Base-by-base conservation (phyloP, 2,113 vertebrate genomes). In the Pteropus alecto region DNA sequence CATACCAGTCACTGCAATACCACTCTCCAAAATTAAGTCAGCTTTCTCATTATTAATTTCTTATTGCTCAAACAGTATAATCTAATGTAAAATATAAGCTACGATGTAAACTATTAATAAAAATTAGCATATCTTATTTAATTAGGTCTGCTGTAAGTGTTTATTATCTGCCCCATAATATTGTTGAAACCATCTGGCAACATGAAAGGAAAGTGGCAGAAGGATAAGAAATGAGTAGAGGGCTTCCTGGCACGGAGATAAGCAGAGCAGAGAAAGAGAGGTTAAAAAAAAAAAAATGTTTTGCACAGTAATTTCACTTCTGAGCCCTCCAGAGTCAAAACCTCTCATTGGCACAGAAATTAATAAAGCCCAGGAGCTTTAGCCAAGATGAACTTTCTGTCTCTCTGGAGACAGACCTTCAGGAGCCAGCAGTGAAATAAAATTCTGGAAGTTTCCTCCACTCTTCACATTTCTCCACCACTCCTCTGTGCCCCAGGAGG, bases 21-120 rank as follows among this genome's bases (percentile, higher is more conserved):
- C 30, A 83, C 73, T 93, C 35, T 92, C 76, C 70, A 16, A 48
- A 97, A 70, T 92, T 46, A 86, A 88, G 16, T 30, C 83, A 65
- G 12, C 60, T 86, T 81, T 67, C 78, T 86, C 54, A 71, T 71
- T 63, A 78, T 26, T 73, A 86, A 63, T 67, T 79, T 95, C 70
- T 65, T 54, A 41, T n/a, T 70, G 14, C 43, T 93, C 41, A 71
- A n/a, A 38, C 30, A 70, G 41, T 15, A 21, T 54, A 43, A 71
- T 7, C 28, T 58, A 43, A 87, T 60, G 4, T 95, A 92, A 87
- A 85, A 35, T 78, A 54, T 83, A 93, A 92, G 15, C 41, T 73
- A 18, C 48, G 48, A 71, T 87, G 7, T 14, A 96, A 87, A 56
- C 18, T 58, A n/a, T 78, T 86, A 38, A 60, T 81, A 73, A 86